Base-by-base conservation (phyloP, 2,113 vertebrate species). In the Petaurus breviceps region DNA sequence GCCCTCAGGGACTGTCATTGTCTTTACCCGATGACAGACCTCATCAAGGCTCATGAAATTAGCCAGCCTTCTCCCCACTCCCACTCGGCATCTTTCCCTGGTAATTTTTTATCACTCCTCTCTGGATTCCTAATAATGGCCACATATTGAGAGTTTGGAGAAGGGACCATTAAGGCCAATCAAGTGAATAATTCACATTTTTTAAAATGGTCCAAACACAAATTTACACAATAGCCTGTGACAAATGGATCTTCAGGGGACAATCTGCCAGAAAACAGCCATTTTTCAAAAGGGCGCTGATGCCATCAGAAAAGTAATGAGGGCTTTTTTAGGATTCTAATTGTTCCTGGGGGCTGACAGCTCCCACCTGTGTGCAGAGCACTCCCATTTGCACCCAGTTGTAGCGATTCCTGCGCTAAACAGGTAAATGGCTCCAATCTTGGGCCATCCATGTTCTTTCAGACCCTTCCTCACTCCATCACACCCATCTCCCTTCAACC, bases 111-210 rank as follows among this genome's bases (percentile, higher is more conserved):
- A 97, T 96, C 96, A 94, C 97, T 97, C 95, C 68, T 46, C 96
- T 91, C 0, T n/a, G 92, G 93, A 93, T 93, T 92, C 97, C 97
- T 97, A 95, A 98, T 96, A 97, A 97, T 94, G 49, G 57, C 93
- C 91, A 91, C 98, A 95, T 97, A 96, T 97, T 92, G 95, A 97
- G 97, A 97, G 94, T 98, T 96, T 95, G 96, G 95, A 97, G 95
- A 97, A 97, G 43, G 96, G 68, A 96, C 61, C 37, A 28, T 98
- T 97, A 97, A 98, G 97, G 90, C 94, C 95, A 98, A 97, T 98
- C 98, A 98, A 98, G 97, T 97, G 97, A 98, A 98, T 98, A 98
- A 98, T 98, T 98, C 97, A 96, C 97, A 51, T 97, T 97, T 98
- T 84, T 95, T 22, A 25, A 97, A 98, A 97, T 95, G 96, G 97